Conservation (phyloP, 35 echinoderm and acorn worm species). For the Apostichopus japonicus region DNA sequence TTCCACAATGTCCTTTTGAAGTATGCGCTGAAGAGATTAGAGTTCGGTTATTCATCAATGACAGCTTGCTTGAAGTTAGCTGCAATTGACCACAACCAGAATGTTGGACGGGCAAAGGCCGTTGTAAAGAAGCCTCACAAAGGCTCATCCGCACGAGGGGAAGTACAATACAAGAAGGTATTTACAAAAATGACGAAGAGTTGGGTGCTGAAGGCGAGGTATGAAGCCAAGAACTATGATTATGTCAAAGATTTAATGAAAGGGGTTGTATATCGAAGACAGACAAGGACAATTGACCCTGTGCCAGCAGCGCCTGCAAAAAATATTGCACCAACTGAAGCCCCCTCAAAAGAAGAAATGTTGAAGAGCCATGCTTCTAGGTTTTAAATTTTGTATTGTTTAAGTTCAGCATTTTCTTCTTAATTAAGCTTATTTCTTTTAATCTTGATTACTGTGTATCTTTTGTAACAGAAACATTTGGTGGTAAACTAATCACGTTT, state of each 20-base stretch:
- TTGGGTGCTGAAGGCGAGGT: constrained; percentile 24
- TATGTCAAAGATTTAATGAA: background rate
- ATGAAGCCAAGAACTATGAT: constrained; percentile 7
- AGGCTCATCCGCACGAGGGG: background rate
- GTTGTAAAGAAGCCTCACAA: constrained; percentile 1
- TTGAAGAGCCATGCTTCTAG: too few species aligned
- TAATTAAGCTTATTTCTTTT: too few species aligned
- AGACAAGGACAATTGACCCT: too few species aligned
- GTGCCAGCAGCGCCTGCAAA: too few species aligned
- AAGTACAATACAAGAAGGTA: background rate
- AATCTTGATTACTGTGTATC: too few species aligned
- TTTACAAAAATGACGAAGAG: constrained; percentile 14
- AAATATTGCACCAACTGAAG: too few species aligned
- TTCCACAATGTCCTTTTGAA: constrained; percentile 47
- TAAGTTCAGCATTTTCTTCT: too few species aligned
- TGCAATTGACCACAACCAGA: constrained; percentile 30
- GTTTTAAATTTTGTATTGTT: too few species aligned
- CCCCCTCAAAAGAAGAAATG: too few species aligned
- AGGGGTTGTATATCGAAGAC: too few species aligned
- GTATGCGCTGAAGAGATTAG: constrained; percentile 42
- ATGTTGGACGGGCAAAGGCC: constrained; percentile 4
- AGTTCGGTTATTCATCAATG: background rate
- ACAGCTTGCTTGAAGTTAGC: background rate
- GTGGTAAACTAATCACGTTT: too few species aligned
- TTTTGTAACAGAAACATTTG: too few species aligned